Evolutionary conservation across 2,113 vertebrate genomes (phyloP), one percentile per base, ranked within the genome.

Genomic region (Platysteira castanea): DNA sequence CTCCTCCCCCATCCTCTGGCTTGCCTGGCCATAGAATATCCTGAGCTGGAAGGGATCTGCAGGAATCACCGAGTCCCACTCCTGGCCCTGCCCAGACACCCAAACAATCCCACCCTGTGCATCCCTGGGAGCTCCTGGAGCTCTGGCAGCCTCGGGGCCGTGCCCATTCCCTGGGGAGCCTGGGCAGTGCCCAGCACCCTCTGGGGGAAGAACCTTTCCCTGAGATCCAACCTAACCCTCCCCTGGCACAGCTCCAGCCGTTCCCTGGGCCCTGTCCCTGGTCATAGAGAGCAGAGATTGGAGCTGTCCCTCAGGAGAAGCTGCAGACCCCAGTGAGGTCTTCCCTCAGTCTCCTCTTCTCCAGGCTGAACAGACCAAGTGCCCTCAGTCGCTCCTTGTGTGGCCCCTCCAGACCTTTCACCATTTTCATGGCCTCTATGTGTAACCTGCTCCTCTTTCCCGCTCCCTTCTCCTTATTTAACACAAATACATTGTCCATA

Each of bases 191-290:
- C 57, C 53, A 71, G 44, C 77, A 59, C 52, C 56, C 46, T 75
- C 60, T 44, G 60, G 44, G 61, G 53, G 33, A 82, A 75, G 39
- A 39, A 1, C 53, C 46, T 68, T 68, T 11, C 11, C 12, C 44
- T 12, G 1, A 75, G 2, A 5, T 14, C 69, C 60, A 52, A 0
- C 33, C 53, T n/a, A 1, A 46, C 0, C 33, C 37, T 59, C 13
- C 27, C 50, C 33, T 46, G 60, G 4, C 46, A 0, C 39, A 68
- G 19, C 46, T 5, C 10, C 69, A n/a, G 9, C 53, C 0, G 0
- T 18, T 18, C 53, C 31, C 50, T 49, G 14, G 41, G 6, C 6
- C 2, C 37, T 52, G 60, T 59, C 27, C 10, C 22, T 37, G 86
- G 76, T 57, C 42, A 0, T 11, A 5, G 3, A 1, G 44, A 52